A percentile compares a stretch with the other conserved stretches of the same genome.
These are phyloP conservation scores for Saimiri boliviensis DNA, from an alignment of 2,113 vertebrate genomes.

Conservation along the genomic window DNA sequence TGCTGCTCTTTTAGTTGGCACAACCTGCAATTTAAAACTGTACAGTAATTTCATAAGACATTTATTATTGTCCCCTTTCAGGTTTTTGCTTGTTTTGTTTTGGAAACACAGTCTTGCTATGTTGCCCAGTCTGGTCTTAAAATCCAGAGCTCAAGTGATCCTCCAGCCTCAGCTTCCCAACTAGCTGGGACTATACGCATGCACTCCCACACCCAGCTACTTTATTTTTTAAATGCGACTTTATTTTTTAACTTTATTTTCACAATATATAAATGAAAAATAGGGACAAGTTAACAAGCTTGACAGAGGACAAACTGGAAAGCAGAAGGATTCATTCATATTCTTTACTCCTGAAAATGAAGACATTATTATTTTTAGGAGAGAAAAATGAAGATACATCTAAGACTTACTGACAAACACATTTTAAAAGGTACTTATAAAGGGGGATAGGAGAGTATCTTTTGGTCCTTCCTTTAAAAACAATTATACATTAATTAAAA, in stretches of 20 bases:
- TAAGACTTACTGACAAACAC: neutral
- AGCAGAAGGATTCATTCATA: neutral
- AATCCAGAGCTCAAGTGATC: no score
- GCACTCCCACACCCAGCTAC: no score
- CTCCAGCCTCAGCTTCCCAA: no score
- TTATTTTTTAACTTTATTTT: neutral
- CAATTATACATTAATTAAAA: neutral
- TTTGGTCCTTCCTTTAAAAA: conserved; percentile 35
- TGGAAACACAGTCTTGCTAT: no score
- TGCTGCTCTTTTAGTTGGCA: neutral
- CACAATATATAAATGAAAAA: neutral
- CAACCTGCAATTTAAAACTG: neutral
- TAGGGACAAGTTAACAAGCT: neutral
- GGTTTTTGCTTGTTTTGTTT: no score
- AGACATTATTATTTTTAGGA: neutral
- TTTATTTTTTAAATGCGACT: neutral
- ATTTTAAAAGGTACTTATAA: neutral
- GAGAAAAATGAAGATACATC: neutral
- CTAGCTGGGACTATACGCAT: no score
- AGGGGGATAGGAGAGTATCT: neutral
- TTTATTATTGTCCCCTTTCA: neutral
- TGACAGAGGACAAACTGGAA: neutral
- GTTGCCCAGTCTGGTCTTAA: no score
- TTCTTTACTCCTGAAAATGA: conserved; percentile 8
- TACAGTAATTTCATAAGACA: neutral